Base-by-base conservation (phyloP, 2,797 vertebrate species). In the Clarias platycephalus region DNA sequence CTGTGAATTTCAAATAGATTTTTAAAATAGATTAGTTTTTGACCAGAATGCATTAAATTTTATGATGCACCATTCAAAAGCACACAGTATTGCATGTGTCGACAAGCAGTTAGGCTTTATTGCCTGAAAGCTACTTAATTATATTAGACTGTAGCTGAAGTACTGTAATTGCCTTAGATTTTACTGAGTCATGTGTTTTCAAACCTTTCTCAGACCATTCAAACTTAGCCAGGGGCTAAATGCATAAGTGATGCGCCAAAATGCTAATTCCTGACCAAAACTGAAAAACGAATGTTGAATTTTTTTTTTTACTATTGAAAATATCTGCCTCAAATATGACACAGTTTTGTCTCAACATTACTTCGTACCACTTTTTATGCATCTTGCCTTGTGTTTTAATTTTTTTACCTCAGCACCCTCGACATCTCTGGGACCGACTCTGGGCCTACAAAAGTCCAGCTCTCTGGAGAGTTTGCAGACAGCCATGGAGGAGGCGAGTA, bases 401-500 rank as follows among this genome's bases (percentile, higher is more conserved):
- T 31, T 63, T 68, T 72, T 16, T 5, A 74, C 71, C 64, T 64
- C 85, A 94, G 93, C 87, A 28, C 44, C 87, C 24, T 75, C 87
- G 1, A 71, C 53, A 0, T 89, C 95, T 22, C 92, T 97, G 1
- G 98, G 97, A 40, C 97, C 97, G n/a, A 96, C 96, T 40, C 91
- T 99, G 85, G 98, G 97, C 49, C 91, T 99, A 67, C 94, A 95
- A 90, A 99, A 98, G 93, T 99, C 98, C 89, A 99, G 97, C 89
- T 99, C 98, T n/a, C 92, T 99, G 86, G 98, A 99, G 93, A 99
- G 97, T 87, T 95, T 98, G 28, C 97, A 98, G 93, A 97, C 97
- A 0, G 98, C 97, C 0, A 92, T 99, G 90, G 96, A 96, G 0
- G 97, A 98, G 92, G 96, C 95, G 62, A 90, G 88, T 82, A 95